phyloP scores from a whole-genome alignment of 2,113 vertebrate species.

The Sula dactylatra region DNA sequence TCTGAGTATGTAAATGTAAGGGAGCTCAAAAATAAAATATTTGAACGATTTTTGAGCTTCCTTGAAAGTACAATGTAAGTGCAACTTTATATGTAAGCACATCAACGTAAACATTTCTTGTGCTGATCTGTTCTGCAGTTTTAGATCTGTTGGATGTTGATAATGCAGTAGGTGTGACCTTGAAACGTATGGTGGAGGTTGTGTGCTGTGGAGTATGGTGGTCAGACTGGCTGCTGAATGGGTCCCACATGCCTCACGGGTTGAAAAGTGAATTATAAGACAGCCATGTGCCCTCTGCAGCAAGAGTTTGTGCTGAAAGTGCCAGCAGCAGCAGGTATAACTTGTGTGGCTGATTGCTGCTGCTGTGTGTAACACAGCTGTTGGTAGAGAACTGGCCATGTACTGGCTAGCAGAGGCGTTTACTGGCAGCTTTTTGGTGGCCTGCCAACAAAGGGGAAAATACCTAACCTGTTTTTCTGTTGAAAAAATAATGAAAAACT shows the following conservation, averaged over 20 bases:
- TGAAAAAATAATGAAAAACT: not conserved
- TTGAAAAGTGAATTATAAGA: not conserved
- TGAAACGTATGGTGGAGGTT: not conserved
- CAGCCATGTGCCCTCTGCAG: not conserved
- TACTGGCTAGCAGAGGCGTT: not conserved
- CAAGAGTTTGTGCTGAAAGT: not conserved
- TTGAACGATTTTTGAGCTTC: not conserved
- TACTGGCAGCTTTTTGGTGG: not conserved
- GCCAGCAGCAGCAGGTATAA: not conserved
- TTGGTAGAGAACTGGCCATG: not conserved
- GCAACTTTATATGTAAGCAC: accelerated
- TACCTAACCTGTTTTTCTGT: not conserved
- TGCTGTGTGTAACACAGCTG: not conserved
- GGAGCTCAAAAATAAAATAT: not conserved
- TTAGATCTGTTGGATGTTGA: not conserved
- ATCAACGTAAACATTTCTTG: accelerated
- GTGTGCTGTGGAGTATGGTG: not conserved
- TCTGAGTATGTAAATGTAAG: not conserved
- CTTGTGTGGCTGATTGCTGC: not conserved
- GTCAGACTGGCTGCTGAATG: not conserved
- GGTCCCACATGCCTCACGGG: accelerated
- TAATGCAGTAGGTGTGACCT: not conserved
- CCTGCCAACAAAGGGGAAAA: not conserved
- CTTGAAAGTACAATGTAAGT: not conserved
- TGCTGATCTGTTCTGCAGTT: not conserved